Evolutionary conservation across 2,113 vertebrate genomes (phyloP).

Genomic region (Plectropomus leopardus): DNA sequence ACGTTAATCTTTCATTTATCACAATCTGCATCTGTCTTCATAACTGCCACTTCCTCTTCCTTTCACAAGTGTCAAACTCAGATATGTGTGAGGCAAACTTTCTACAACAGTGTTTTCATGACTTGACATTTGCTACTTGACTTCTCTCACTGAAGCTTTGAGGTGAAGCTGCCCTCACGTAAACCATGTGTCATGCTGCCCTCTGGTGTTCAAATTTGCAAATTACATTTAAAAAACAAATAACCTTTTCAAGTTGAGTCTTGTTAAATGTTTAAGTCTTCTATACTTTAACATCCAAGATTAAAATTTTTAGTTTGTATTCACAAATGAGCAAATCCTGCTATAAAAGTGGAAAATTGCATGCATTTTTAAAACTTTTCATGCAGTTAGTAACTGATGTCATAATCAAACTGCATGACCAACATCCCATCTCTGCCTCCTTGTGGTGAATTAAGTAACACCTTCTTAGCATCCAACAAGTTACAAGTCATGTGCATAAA

Average conservation of each 20-base stretch:
- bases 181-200: slow-evolving; percentile 43
- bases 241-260: not conserved
- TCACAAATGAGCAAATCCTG: not conserved
- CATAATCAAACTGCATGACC: not conserved
- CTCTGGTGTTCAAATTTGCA: slow-evolving; percentile 36
- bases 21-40: not conserved
- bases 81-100: not conserved
- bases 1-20: slow-evolving; percentile 11
- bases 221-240: slow-evolving; percentile 30
- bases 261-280: no score
- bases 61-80: not conserved
- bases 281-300: no score
- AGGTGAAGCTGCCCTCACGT: not conserved
- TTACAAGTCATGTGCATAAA: no score
- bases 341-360: not conserved
- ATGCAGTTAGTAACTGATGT: not conserved
- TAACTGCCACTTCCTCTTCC: slow-evolving; percentile 23
- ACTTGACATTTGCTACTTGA: not conserved
- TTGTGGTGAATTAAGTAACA: slow-evolving; percentile 11
- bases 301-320: not conserved
- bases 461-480: not conserved
- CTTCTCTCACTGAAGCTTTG: not conserved
- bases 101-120: not conserved
- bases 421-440: slow-evolving; percentile 11
- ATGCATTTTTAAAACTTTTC: not conserved